Conservation (phyloP, 2,113 vertebrate species). For the Phasianus colchicus region DNA sequence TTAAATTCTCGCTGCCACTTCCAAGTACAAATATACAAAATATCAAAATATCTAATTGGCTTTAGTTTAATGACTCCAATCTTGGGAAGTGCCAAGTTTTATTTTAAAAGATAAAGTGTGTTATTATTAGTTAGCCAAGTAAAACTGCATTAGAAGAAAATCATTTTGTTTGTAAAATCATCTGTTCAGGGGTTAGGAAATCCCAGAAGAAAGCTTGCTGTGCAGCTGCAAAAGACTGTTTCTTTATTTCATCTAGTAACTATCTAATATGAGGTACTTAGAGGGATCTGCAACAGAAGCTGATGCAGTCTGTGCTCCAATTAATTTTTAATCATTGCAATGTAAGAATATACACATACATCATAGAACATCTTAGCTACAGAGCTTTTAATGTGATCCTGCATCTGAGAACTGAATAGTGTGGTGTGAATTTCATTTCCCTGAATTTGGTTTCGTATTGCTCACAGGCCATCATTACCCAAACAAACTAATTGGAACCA, state of each 20-base stretch:
- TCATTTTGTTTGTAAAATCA: background rate
- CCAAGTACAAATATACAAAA: background rate
- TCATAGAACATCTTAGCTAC: background rate
- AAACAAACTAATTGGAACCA: background rate
- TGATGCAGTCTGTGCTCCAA: background rate
- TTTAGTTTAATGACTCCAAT: background rate
- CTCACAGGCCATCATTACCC: background rate
- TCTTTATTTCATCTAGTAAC: conserved; percentile 13
- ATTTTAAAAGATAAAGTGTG: background rate
- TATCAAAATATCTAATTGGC: background rate
- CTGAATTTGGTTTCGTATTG: background rate
- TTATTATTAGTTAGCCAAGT: conserved; percentile 6
- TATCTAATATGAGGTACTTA: background rate
- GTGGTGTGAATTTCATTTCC: accelerated
- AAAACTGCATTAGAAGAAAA: background rate
- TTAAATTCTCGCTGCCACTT: background rate
- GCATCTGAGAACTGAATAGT: background rate
- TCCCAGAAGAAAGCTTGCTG: conserved; percentile 14
- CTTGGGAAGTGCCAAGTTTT: conserved; percentile 20
- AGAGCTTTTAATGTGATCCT: background rate
- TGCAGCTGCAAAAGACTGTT: background rate
- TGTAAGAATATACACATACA: background rate
- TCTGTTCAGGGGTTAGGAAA: conserved; percentile 25
- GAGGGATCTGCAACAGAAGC: background rate
- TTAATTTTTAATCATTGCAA: conserved; percentile 31